Percentiles rank a stretch among this genome's conserved stretches.
Conservation (phyloP, 2,888 invertebrate genomes). For the Spodoptera exigua region DNA sequence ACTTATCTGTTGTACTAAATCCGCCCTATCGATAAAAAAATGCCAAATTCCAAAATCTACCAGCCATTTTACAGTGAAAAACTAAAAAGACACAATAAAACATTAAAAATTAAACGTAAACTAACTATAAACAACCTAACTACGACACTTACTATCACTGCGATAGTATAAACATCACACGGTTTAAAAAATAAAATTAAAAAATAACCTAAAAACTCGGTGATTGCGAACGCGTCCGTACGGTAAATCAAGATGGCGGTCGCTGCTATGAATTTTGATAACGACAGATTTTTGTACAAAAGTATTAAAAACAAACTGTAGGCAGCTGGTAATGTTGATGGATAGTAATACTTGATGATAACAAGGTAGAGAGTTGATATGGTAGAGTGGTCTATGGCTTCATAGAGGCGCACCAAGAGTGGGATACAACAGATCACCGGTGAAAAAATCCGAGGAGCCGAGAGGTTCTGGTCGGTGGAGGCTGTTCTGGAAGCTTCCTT, state of each 20-base stretch:
- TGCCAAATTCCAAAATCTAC: conserved; percentile 50
- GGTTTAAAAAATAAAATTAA: conserved; percentile 76
- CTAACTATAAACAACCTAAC: conserved; percentile 78
- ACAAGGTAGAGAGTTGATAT: conserved; percentile 73
- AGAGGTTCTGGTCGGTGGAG: conserved; percentile 77
- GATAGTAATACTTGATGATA: conserved; percentile 71
- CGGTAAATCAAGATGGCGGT: conserved; percentile 72
- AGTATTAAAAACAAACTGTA: conserved; percentile 66
- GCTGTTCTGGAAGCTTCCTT: conserved; percentile 81
- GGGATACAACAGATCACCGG: conserved; percentile 84
- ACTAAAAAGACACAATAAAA: conserved; percentile 68
- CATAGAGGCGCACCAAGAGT: conserved; percentile 69
- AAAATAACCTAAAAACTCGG: conserved; percentile 70
- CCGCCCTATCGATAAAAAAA: conserved; percentile 65
- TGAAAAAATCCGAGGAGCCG: conserved; percentile 87
- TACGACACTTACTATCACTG: conserved; percentile 82
- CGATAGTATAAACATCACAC: conserved; percentile 80
- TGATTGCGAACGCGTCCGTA: conserved; percentile 62
- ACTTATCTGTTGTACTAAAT: conserved; percentile 75
- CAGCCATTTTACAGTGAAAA: conserved; percentile 57
- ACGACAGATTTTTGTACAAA: conserved; percentile 65
- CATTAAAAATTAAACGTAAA: conserved; percentile 74
- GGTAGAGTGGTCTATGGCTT: conserved; percentile 74
- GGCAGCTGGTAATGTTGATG: conserved; percentile 68
- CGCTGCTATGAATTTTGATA: conserved; percentile 60